A percentile compares a stretch with the other conserved stretches of the same genome.
phyloP scores from a whole-genome alignment of 1,140 invertebrate species.

The Branchinecta lindahli region DNA sequence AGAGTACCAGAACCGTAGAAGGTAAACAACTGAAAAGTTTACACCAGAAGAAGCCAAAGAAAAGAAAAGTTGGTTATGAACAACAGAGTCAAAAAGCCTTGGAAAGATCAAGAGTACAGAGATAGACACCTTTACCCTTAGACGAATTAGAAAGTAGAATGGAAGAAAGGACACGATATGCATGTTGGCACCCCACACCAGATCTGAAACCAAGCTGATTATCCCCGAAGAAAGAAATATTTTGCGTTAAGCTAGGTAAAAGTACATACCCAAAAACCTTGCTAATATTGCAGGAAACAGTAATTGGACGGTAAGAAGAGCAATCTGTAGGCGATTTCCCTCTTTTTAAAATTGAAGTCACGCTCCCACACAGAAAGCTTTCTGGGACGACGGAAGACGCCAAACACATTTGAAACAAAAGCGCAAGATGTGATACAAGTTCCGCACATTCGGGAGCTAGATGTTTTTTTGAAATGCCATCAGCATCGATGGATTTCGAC shows the following conservation, averaged over 20 bases:
- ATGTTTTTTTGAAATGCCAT: not conserved
- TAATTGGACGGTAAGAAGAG: not conserved
- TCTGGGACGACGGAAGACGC: not conserved
- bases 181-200: not conserved
- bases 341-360: not conserved
- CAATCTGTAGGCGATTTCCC: not conserved
- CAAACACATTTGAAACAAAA: not conserved
- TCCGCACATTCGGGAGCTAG: not conserved
- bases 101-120: not conserved
- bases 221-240: not conserved
- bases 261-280: not conserved
- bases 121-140: conserved; percentile 2
- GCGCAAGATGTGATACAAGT: not conserved
- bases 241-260: not conserved
- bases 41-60: not conserved
- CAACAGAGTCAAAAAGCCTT: not conserved
- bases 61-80: not conserved
- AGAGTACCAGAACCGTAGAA: conserved; percentile 4
- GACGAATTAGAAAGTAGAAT: not conserved
- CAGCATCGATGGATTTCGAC: not conserved
- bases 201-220: not conserved
- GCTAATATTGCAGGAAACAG: not conserved
- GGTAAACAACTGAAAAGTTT: not conserved
- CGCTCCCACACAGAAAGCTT: not conserved
- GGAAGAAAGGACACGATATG: not conserved